Percentiles rank a stretch among this genome's conserved stretches.
Conservation (phyloP, 2,888 invertebrate species). For the Coleophora flavipennella region DNA sequence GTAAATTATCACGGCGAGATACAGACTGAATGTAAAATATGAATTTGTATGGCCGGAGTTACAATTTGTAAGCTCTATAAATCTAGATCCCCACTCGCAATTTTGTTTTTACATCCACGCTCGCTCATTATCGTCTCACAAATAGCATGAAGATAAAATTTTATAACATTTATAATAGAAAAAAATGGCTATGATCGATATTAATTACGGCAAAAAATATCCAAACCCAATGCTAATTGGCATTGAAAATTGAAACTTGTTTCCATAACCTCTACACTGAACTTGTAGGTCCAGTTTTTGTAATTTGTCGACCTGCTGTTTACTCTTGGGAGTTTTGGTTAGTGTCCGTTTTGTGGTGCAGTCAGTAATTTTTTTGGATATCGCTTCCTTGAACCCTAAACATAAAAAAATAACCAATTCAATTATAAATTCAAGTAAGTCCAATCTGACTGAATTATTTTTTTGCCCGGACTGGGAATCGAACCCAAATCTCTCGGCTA, state of each 20-base stretch:
- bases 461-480: no score
- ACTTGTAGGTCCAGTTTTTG: not conserved
- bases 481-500: no score
- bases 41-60: not conserved
- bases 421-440: no score
- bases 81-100: no score
- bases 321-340: not conserved
- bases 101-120: not conserved
- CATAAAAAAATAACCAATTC: no score
- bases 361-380: not conserved
- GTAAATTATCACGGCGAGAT: not conserved
- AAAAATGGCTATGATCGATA: not conserved
- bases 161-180: not conserved
- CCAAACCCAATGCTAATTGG: not conserved
- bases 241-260: no score
- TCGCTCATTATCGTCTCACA: not conserved
- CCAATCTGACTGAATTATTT: no score
- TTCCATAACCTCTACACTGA: not conserved
- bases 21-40: not conserved
- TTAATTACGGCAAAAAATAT: not conserved
- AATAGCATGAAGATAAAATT: not conserved
- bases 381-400: no score
- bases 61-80: not conserved
- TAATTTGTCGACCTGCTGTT: not conserved
- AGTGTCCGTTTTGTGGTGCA: not conserved